Base-by-base conservation (phyloP, 1,140 invertebrate species). In the Nasonia giraulti region DNA sequence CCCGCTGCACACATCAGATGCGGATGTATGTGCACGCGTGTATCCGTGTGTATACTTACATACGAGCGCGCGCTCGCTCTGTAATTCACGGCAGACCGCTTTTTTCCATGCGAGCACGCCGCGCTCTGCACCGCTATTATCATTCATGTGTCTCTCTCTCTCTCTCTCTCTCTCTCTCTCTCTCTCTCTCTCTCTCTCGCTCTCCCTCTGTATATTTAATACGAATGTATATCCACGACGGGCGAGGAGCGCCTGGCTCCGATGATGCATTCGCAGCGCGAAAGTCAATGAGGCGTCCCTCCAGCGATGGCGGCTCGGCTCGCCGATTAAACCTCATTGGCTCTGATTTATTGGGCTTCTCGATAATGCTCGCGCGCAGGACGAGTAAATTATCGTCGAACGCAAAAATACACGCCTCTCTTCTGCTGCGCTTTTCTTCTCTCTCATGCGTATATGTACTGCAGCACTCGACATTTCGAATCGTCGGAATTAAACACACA, bases 51-150 rank as follows among this genome's bases (percentile, higher is more conserved):
- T 62, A 20, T 62, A 20, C 17, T 20, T 62, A 20, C 55, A 27
- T 27, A 27, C 27, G 17, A 2, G 55, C 66, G 27, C 69, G 66
- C 33, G 11, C n/a, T 81, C 76, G 82, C 20, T 85, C 78, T 87
- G 68, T 87, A 85, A 87, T 87, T 87, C 82, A 87, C 84, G 84
- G 86, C 80, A 80, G 55, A 82, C 81, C 44, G 55, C 80, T 85
- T 87, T 87, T 87, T 85, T 62, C 37, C 37, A 6, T 27, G 23
- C 76, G 40, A 44, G 33, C 68, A 27, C 27, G 27, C 27, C 27
- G 27, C 27, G 68, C 79, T 47, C 37, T 23, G 11, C 40, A 69
- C 68, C 62, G 37, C 66, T 40, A 44, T 12, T 80, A 14, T 40
- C 79, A 71, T 71, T n/a, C n/a, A n/a, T n/a, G n/a, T n/a, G n/a